Evolutionary conservation across 2,113 vertebrate genomes (phyloP), one percentile per base, ranked within the genome.

Genomic region (Cranoglanis bouderius): DNA sequence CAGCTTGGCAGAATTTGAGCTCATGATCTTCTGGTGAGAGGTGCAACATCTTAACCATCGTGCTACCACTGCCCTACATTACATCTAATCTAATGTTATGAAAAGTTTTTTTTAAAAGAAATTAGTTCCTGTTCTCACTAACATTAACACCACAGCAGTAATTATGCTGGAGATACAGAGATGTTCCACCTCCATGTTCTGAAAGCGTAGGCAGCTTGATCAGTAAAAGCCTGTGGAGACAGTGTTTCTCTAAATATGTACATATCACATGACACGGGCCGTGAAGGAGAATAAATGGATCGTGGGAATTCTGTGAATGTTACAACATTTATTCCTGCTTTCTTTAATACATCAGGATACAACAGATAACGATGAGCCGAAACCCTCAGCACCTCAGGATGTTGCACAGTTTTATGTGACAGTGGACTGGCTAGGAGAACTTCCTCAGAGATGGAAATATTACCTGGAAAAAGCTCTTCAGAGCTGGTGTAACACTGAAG

Each of bases 401-500:
- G 16, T 72, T 1, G 5, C 3, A 29, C 2, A 1, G 6, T 14
- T 91, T 4, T 29, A 8, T 29, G 12, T 94, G 49, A 53, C 0
- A n/a, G 8, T 94, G 0, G 4, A 87, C 46, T 93, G 91, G 93
- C 9, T 0, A 2, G 32, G 0, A 32, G 0, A 1, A 5, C 0
- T 9, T 6, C 86, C 38, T 12, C 0, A 8, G 0, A 91, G 49
- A 85, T 29, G 0, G 19, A 6, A 32, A 3, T 0, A 0, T 0
- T 0, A 4, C 0, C 89, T 95, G 0, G 0, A 91, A 0, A 91
- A 0, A 46, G 0, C 57, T 35, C 91, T 95, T 43, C 93, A 94
- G 88, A 40, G 0, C 6, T 94, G 94, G 92, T 38, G 61, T 21
- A 90, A 86, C n/a, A 85, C 3, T 4, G 6, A 9, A 0, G 0